A percentile compares a stretch with the other conserved stretches of the same genome.
These are phyloP conservation scores for Oceanites oceanicus DNA, from an alignment of 2,113 vertebrate species.

Conservation along the genomic window DNA sequence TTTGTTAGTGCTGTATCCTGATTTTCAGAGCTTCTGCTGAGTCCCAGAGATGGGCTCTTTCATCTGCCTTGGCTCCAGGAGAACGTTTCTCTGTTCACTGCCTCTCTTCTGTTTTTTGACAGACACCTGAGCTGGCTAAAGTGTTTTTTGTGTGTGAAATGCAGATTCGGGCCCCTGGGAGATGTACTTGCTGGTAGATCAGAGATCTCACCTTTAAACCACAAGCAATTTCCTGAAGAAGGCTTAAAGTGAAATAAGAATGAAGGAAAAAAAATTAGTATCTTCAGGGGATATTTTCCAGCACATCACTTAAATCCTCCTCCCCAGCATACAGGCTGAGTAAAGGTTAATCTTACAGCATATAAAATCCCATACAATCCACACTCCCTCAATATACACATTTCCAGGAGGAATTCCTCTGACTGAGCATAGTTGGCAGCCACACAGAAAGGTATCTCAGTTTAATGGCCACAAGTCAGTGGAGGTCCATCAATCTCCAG, in stretches of 20 bases:
- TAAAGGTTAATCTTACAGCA: constrained; percentile 40
- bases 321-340: background rate
- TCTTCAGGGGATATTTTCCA: constrained; percentile 32
- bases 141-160: background rate
- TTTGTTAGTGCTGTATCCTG: rapidly evolving
- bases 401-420: constrained; percentile 48
- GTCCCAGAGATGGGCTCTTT: background rate
- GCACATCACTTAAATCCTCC: constrained; percentile 29
- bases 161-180: background rate
- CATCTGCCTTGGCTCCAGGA: background rate
- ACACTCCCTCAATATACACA: background rate
- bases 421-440: background rate
- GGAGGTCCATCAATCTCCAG: background rate
- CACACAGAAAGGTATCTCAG: background rate
- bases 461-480: background rate
- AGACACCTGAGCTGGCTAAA: background rate
- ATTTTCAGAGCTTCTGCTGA: background rate
- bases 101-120: background rate
- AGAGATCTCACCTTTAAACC: constrained; percentile 11
- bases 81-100: background rate
- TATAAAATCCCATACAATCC: background rate
- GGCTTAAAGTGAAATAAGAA: constrained; percentile 9
- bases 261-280: background rate
- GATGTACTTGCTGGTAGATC: background rate
- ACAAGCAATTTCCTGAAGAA: constrained; percentile 39